Conservation (phyloP, 2,797 vertebrate species). For the Nyctibius grandis region DNA sequence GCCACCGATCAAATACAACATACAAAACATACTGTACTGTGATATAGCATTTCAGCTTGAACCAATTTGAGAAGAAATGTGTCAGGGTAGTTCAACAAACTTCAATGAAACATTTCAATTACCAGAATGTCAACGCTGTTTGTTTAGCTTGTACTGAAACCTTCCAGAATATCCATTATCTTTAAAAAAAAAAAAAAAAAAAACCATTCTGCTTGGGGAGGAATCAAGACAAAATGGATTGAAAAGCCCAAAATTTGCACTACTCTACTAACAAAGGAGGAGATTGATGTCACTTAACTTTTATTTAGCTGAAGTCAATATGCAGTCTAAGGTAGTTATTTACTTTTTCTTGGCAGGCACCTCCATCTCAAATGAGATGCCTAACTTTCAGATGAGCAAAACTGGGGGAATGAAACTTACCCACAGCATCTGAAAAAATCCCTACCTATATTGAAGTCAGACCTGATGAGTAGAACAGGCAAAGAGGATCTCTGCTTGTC, state of each 20-base stretch:
- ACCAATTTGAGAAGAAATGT: slow-evolving; percentile 40
- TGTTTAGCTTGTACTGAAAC: slow-evolving; percentile 3
- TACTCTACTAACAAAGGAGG: slow-evolving; percentile 1
- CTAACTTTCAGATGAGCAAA: background rate
- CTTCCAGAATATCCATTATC: background rate
- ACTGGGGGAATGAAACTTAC: background rate
- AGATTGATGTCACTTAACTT: slow-evolving; percentile 35
- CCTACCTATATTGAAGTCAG: background rate
- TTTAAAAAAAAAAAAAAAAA: background rate
- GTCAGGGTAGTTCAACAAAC: slow-evolving; percentile 49
- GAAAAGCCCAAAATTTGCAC: slow-evolving; percentile 19
- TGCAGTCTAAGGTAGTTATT: slow-evolving; percentile 10
- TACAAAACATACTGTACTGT: background rate
- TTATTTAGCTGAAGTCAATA: slow-evolving; percentile 39
- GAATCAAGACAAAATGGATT: background rate
- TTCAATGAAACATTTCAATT: slow-evolving; percentile 54
- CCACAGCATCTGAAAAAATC: background rate
- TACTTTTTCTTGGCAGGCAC: slow-evolving; percentile 19
- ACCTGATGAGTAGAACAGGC: background rate
- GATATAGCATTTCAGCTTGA: background rate
- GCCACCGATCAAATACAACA: background rate
- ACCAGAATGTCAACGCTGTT: slow-evolving; percentile 34
- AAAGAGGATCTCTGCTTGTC: background rate
- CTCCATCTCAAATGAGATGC: slow-evolving; percentile 14
- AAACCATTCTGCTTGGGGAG: background rate